These are phyloP conservation scores for Scrobipalpa costella DNA, from an alignment of 2,888 invertebrate species.

Conservation along the genomic window DNA sequence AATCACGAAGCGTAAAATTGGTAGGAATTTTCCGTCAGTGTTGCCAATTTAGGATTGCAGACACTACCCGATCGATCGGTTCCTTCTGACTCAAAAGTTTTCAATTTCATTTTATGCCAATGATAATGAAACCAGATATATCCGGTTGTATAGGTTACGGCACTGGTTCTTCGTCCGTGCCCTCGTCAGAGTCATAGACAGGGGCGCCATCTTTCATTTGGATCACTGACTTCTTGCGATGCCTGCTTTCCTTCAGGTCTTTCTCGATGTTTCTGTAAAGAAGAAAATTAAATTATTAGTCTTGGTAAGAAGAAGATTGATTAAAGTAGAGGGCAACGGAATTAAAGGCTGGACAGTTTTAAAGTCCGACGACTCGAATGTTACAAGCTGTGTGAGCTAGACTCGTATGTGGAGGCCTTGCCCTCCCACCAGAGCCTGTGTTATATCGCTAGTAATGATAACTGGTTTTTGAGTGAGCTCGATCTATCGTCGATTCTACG, in stretches of 20 bases:
- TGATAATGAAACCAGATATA: neutral
- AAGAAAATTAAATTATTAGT: neutral
- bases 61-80: neutral
- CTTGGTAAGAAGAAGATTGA: too few relatives aligned
- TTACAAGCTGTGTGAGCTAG: too few relatives aligned
- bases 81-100: neutral
- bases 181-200: slow-evolving; percentile 81
- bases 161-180: slow-evolving; percentile 85
- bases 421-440: too few relatives aligned
- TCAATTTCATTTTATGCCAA: slow-evolving; percentile 4
- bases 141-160: slow-evolving; percentile 59
- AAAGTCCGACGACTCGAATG: too few relatives aligned
- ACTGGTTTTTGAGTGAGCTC: too few relatives aligned
- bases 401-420: too few relatives aligned
- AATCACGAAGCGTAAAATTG: neutral
- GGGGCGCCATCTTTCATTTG: slow-evolving; percentile 80
- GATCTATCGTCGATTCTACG: too few relatives aligned
- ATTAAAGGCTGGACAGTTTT: too few relatives aligned
- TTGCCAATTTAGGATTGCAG: slow-evolving; percentile 8
- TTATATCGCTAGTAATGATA: too few relatives aligned
- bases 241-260: slow-evolving; percentile 77
- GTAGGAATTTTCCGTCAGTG: neutral
- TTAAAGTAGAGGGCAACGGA: too few relatives aligned
- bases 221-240: slow-evolving; percentile 81
- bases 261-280: slow-evolving; percentile 67